phyloP scores from a whole-genome alignment of 2,888 invertebrate genomes.

The Diabrotica balteata region DNA sequence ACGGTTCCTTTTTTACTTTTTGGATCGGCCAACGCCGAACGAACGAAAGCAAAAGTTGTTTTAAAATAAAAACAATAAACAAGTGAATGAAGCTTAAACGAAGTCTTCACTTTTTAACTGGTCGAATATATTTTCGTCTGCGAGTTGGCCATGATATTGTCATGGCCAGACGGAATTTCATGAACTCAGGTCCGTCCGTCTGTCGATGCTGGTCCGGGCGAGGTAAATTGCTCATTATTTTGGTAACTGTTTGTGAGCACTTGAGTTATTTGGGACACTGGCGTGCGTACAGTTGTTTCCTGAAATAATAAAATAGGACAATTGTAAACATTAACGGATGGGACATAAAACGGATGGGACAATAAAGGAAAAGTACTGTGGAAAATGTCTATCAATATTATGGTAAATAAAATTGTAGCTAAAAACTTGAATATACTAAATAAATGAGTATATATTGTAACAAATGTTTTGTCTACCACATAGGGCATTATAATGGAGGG shows the following conservation, averaged over 20 bases:
- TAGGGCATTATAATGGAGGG: no score
- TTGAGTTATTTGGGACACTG: constrained; percentile 1
- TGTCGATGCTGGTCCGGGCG: constrained; percentile 14
- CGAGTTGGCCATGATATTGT: constrained; percentile 52
- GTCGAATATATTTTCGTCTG: constrained; percentile 54
- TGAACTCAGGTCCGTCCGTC: constrained; percentile 42
- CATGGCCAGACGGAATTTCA: constrained; percentile 50
- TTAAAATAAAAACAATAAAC: constrained; percentile 41
- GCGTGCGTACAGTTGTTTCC: constrained; percentile 24
- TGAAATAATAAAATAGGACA: not conserved
- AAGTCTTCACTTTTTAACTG: constrained; percentile 49
- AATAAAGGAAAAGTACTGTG: no score
- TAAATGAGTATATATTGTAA: no score
- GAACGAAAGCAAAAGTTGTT: constrained; percentile 46
- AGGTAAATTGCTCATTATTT: constrained; percentile 26
- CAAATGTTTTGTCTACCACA: no score
- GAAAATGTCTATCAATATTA: no score
- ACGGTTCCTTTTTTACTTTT: constrained; percentile 20
- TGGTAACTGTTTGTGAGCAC: constrained; percentile 29
- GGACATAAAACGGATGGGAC: no score
- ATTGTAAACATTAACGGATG: no score
- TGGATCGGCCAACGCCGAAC: constrained; percentile 27
- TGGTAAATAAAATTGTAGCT: no score
- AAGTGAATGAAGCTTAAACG: constrained; percentile 31
- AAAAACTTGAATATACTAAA: no score